Evolutionary conservation across 2,888 invertebrate species (phyloP).

Genomic region (Arenicola marina): DNA sequence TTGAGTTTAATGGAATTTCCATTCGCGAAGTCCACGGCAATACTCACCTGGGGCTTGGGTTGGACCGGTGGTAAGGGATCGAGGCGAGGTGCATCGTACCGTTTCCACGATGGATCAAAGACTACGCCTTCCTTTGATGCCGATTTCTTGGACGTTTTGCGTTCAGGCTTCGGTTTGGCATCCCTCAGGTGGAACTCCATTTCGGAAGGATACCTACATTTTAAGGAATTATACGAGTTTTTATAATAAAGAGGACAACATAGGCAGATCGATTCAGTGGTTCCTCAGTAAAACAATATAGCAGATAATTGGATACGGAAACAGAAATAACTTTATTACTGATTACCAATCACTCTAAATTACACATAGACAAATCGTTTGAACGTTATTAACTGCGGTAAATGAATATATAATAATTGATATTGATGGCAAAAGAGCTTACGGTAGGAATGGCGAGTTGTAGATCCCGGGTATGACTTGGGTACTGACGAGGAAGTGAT

Average conservation of each 20-base stretch:
- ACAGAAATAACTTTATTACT: too few relatives aligned
- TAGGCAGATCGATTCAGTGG: too few relatives aligned
- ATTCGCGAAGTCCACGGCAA: too few relatives aligned
- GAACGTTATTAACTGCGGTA: not conserved
- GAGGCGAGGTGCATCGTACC: slow-evolving; percentile 46
- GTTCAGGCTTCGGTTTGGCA: slow-evolving; percentile 46
- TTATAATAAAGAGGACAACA: too few relatives aligned
- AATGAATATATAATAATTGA: not conserved
- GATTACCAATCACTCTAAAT: too few relatives aligned
- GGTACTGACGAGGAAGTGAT: slow-evolving; percentile 58
- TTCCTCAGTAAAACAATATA: too few relatives aligned
- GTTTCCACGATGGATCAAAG: slow-evolving; percentile 52
- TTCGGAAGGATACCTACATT: slow-evolving; percentile 37
- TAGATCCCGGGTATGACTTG: slow-evolving; percentile 57
- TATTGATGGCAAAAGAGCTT: not conserved
- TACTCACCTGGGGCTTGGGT: slow-evolving; percentile 56
- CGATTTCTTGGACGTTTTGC: too few relatives aligned
- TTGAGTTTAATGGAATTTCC: too few relatives aligned
- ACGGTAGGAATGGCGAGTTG: slow-evolving; percentile 52
- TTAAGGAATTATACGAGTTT: too few relatives aligned
- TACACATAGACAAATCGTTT: too few relatives aligned
- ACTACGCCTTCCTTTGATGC: slow-evolving; percentile 29
- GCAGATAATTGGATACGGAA: too few relatives aligned
- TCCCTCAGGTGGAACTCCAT: slow-evolving; percentile 47
- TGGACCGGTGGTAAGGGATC: slow-evolving; percentile 50